Percentiles rank a stretch among this genome's conserved stretches.
Conservation (phyloP, 2,888 invertebrate genomes). For the Euplexia lucipara region DNA sequence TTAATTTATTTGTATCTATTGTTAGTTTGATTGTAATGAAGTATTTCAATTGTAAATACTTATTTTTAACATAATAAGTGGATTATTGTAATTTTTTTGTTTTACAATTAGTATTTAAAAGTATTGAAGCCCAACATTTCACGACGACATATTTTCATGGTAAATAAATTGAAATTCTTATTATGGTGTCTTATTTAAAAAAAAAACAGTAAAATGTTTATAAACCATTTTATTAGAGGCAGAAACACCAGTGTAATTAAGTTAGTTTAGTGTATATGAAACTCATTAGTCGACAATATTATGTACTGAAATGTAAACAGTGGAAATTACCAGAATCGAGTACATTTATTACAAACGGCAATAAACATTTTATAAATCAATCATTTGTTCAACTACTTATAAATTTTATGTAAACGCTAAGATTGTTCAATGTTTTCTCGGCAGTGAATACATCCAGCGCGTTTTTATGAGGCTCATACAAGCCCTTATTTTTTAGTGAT, state of each 20-base stretch:
- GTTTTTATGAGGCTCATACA: conserved; percentile 39
- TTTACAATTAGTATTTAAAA: conserved; percentile 21
- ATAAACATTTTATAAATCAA: conserved; percentile 72
- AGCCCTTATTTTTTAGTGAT: conserved; percentile 57
- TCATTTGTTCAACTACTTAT: conserved; percentile 64
- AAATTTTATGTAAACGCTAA: conserved; percentile 55
- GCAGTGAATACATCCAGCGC: conserved; percentile 35
- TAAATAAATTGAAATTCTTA: conserved; percentile 38
- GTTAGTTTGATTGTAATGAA: conserved; percentile 3
- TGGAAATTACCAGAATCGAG: conserved; percentile 60
- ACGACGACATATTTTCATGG: conserved; percentile 1
- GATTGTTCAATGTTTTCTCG: conserved; percentile 31
- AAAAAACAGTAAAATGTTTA: conserved; percentile 61
- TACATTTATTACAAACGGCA: conserved; percentile 61
- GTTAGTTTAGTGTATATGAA: conserved; percentile 76
- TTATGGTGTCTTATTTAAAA: neutral
- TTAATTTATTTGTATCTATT: neutral
- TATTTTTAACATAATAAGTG: conserved; percentile 5
- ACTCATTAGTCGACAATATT: conserved; percentile 66
- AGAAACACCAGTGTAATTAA: conserved; percentile 82
- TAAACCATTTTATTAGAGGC: conserved; percentile 85
- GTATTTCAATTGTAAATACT: conserved; percentile 48
- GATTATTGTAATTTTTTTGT: neutral
- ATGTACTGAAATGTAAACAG: conserved; percentile 69
- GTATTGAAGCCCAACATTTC: conserved; percentile 16